Percentiles rank a stretch among this genome's conserved stretches.
Evolutionary conservation across 2,113 vertebrate genomes (phyloP).

Genomic region (Neoarius graeffei): DNA sequence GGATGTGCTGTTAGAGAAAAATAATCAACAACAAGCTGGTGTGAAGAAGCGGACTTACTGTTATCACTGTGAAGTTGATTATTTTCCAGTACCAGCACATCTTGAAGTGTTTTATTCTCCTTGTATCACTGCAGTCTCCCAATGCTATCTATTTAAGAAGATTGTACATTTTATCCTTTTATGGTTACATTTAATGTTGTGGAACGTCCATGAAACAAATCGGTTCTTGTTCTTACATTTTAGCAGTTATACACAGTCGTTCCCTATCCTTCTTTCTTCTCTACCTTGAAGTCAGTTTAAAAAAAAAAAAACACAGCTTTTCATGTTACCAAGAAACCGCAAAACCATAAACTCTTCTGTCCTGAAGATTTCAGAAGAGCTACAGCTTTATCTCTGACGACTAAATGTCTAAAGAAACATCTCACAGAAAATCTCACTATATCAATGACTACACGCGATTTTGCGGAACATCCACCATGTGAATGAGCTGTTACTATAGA

Average conservation of each 20-base stretch:
- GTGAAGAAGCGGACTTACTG: neutral
- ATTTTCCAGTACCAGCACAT: neutral
- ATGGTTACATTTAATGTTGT: neutral
- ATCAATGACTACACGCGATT: neutral
- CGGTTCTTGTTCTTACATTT: neutral
- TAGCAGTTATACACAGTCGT: too few species aligned
- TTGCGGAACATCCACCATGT: neutral
- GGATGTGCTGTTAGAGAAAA: too few species aligned
- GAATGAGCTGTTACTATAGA: neutral
- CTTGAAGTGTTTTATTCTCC: neutral
- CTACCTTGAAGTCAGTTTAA: neutral
- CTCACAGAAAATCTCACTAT: neutral
- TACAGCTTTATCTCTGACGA: too few species aligned
- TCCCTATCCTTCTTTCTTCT: neutral
- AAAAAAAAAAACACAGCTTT: too few species aligned
- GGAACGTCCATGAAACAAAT: neutral
- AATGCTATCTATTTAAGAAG: neutral
- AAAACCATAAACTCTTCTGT: neutral
- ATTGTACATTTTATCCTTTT: neutral
- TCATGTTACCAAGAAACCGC: neutral
- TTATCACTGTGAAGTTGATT: neutral
- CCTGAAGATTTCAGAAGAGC: too few species aligned
- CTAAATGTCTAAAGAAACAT: neutral
- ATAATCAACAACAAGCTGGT: neutral
- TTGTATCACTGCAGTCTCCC: too few species aligned